Conservation (phyloP, 2,113 vertebrate species). For the Ovis canadensis region DNA sequence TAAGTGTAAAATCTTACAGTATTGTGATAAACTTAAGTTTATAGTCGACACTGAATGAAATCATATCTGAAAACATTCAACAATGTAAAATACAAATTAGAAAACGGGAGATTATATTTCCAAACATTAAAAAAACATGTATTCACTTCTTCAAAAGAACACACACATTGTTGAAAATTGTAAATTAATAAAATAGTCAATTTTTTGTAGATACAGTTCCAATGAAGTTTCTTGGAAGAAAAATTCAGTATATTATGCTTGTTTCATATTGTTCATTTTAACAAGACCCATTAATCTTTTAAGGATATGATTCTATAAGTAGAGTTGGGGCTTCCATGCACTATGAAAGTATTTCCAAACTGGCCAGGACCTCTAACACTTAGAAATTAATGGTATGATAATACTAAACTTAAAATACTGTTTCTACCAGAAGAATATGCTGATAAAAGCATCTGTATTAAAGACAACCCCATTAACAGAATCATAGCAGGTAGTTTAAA, state of each 20-base stretch:
- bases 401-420: conserved; percentile 49
- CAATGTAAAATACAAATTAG: background rate
- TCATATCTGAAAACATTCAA: background rate
- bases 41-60: background rate
- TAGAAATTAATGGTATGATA: background rate
- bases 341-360: background rate
- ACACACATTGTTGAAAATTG: background rate
- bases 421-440: conserved; percentile 67
- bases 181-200: background rate
- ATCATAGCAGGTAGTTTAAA: conserved; percentile 75
- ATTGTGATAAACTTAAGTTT: background rate
- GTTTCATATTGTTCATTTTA: background rate
- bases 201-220: background rate
- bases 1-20: background rate
- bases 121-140: background rate
- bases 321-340: background rate
- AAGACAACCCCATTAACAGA: conserved; percentile 75
- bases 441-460: conserved; percentile 77
- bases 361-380: background rate
- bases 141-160: background rate
- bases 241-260: background rate
- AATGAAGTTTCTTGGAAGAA: background rate
- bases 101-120: background rate
- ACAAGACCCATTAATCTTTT: background rate
- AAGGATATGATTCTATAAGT: background rate